These are phyloP conservation scores for Sardina pilchardus DNA, from an alignment of 2,113 vertebrate genomes.

Conservation along the genomic window DNA sequence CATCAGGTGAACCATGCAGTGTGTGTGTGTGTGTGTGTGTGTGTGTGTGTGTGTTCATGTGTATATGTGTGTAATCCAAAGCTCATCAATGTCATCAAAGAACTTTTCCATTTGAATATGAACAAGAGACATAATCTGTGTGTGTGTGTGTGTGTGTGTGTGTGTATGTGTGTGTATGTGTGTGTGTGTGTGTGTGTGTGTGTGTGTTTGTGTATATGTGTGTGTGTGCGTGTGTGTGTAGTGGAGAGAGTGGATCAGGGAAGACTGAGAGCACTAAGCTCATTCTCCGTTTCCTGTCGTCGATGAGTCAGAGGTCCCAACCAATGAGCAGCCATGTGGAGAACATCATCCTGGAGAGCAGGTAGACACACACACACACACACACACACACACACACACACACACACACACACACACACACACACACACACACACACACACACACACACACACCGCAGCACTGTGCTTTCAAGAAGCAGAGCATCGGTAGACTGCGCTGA, in stretches of 20 bases:
- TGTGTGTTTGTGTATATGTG: no score
- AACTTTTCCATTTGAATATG: no score
- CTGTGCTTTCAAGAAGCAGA: no score
- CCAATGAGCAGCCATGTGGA: conserved; percentile 81
- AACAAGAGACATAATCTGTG: neutral
- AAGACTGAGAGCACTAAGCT: conserved; percentile 98
- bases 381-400: conserved; percentile 13
- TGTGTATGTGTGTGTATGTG: neutral
- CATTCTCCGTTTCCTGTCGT: conserved; percentile 92
- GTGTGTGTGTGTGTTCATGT: neutral
- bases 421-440: conserved; percentile 17
- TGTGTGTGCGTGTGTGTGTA: conserved; percentile 54
- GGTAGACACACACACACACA: conserved; percentile 64
- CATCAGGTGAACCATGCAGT: conserved; percentile 81
- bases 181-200: neutral
- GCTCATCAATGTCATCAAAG: no score
- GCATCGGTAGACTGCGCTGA: no score
- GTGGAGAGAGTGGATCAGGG: conserved; percentile 96
- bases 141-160: conserved; percentile 10
- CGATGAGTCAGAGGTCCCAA: conserved; percentile 91
- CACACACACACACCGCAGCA: no score
- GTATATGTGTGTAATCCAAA: neutral
- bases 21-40: conserved; percentile 7
- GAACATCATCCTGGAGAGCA: conserved; percentile 94
- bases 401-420: neutral